Evolutionary conservation across 2,797 vertebrate genomes (phyloP).

Genomic region (Cirrhinus molitorella): DNA sequence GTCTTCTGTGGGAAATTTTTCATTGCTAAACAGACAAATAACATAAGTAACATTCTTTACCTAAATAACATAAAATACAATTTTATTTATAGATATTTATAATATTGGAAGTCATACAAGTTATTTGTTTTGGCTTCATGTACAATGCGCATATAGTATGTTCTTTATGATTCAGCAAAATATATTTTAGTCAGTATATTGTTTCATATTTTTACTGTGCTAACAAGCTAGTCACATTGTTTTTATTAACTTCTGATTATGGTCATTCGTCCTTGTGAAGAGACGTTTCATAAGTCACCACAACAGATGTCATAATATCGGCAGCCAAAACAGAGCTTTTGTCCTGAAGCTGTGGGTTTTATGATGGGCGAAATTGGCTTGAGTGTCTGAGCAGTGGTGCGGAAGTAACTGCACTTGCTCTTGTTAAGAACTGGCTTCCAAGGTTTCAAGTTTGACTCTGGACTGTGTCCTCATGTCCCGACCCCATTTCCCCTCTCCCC

Average conservation of each 20-base stretch:
- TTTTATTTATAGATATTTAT: background rate
- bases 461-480: background rate
- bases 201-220: background rate
- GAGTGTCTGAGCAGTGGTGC: background rate
- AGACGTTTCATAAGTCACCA: slow-evolving; percentile 1
- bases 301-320: background rate
- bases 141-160: background rate
- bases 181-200: too few relatives aligned
- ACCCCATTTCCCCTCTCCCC: background rate
- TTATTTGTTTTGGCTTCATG: background rate
- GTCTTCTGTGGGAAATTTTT: too few relatives aligned
- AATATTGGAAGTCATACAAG: background rate
- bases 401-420: background rate
- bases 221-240: background rate
- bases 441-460: background rate
- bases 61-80: background rate
- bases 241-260: background rate
- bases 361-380: background rate
- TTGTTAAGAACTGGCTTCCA: background rate
- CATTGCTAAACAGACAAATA: background rate
- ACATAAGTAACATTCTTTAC: background rate
- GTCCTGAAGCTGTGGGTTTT: slow-evolving; percentile 9
- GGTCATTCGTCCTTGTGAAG: background rate
- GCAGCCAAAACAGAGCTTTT: background rate
- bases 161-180: too few relatives aligned